Conservation (phyloP, 2,797 vertebrate species). For the Gobio occitaniae region DNA sequence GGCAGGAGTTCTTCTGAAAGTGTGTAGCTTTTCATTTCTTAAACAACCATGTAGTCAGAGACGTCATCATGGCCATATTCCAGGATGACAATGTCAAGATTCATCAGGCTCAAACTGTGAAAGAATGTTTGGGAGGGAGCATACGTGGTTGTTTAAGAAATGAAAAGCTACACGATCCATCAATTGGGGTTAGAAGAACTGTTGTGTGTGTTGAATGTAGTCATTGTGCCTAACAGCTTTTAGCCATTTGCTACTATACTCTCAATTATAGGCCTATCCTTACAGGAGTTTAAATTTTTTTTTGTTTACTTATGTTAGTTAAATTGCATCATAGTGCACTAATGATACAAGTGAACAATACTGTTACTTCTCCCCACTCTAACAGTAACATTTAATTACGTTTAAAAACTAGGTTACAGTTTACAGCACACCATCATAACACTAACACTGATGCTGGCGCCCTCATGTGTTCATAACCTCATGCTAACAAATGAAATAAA, state of each 20-base stretch:
- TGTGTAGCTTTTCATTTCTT: too few species aligned
- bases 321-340: not conserved
- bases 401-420: not conserved
- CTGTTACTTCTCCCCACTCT: not conserved
- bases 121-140: too few species aligned
- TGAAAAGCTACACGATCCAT: too few species aligned
- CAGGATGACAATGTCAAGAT: too few species aligned
- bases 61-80: too few species aligned
- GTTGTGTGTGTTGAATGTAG: not conserved
- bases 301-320: not conserved
- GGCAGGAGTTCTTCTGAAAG: too few species aligned
- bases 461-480: slow-evolving; percentile 24
- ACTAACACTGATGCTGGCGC: slow-evolving; percentile 5
- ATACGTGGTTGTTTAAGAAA: too few species aligned
- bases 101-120: too few species aligned
- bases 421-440: not conserved
- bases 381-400: not conserved
- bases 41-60: too few species aligned
- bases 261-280: not conserved
- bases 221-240: not conserved
- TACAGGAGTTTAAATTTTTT: not conserved
- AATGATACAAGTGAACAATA: not conserved
- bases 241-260: not conserved
- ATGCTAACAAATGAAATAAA: too few species aligned
- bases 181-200: too few species aligned